Percentiles rank a stretch among this genome's conserved stretches.
Evolutionary conservation across 2,113 vertebrate species (phyloP).

Genomic region (Indicator indicator): DNA sequence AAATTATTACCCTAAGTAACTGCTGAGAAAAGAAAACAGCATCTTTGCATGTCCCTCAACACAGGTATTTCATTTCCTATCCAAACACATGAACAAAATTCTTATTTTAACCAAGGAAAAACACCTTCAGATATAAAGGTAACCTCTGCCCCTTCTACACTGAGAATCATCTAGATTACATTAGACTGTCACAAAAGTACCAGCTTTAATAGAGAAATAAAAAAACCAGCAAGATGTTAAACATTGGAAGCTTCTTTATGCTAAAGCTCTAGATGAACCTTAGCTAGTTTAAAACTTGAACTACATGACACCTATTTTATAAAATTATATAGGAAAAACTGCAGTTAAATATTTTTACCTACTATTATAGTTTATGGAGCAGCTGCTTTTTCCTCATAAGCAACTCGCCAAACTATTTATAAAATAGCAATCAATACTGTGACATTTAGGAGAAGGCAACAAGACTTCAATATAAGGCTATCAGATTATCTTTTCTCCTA

Average conservation of each 20-base stretch:
- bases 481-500: not conserved
- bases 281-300: not conserved
- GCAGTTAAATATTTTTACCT: not conserved
- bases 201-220: not conserved
- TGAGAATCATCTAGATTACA: not conserved
- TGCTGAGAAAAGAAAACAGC: not conserved
- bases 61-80: not conserved
- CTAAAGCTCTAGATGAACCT: not conserved
- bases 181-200: not conserved
- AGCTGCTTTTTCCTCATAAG: not conserved
- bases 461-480: not conserved
- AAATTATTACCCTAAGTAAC: not conserved
- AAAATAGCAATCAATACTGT: not conserved
- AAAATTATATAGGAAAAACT: not conserved
- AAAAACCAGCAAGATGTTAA: not conserved
- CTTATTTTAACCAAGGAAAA: not conserved
- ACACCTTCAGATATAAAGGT: not conserved
- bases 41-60: not conserved
- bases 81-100: not conserved
- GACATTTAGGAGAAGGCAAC: not conserved
- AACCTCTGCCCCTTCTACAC: not conserved
- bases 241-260: not conserved
- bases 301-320: not conserved
- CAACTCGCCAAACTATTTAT: not conserved
- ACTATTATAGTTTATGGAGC: not conserved